Evolutionary conservation across 2,113 vertebrate genomes (phyloP).

Genomic region (Microcebus lehilahytsara): DNA sequence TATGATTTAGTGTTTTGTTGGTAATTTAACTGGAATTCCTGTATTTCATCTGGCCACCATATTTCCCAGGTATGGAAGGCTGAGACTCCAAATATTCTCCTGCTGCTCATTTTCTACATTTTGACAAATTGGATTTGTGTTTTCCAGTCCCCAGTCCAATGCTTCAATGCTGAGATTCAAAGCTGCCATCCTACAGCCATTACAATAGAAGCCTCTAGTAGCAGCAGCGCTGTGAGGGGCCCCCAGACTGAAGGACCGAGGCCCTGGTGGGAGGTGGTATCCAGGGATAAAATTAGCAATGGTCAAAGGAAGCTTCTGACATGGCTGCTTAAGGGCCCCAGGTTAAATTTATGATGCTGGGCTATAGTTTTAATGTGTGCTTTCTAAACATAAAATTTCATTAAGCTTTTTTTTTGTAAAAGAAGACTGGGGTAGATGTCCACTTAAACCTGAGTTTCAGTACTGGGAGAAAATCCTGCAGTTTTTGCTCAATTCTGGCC

Average conservation of each 20-base stretch:
- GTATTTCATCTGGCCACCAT: not conserved
- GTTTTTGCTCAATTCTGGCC: not conserved
- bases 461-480: not conserved
- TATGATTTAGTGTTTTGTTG: not conserved
- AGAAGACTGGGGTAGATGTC: not conserved
- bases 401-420: not conserved
- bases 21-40: not conserved
- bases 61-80: not conserved
- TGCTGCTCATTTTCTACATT: not conserved
- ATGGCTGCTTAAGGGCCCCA: not conserved
- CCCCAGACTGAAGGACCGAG: not conserved
- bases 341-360: not conserved
- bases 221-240: fast-evolving
- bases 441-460: not conserved
- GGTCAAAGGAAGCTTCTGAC: not conserved
- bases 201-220: too few species aligned
- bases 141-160: not conserved
- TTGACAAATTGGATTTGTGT: not conserved
- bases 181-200: not conserved
- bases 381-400: conserved; percentile 15
- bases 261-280: not conserved
- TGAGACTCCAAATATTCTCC: conserved; percentile 24
- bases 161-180: not conserved
- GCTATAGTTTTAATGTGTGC: not conserved
- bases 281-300: not conserved